Conservation (phyloP, 2,888 invertebrate genomes). For the Nezara viridula region DNA sequence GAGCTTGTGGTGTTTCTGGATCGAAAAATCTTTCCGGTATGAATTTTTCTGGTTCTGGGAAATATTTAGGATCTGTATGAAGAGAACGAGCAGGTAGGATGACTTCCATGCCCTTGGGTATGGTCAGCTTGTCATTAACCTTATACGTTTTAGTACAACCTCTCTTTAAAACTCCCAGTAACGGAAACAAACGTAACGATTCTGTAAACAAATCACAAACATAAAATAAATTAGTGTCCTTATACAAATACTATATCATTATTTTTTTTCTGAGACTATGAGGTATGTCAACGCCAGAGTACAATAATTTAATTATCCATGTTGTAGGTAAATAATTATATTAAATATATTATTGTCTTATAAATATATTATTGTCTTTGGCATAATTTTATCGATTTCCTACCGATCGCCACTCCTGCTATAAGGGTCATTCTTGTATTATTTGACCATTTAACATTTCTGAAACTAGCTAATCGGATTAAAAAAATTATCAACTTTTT, state of each 20-base stretch:
- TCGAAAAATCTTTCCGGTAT: constrained; percentile 51
- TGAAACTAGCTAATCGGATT: no score
- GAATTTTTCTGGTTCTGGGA: constrained; percentile 55
- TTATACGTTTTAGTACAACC: constrained; percentile 43
- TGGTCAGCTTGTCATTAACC: constrained; percentile 25
- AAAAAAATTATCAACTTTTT: no score
- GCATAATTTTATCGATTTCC: no score
- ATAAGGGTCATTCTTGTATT: no score
- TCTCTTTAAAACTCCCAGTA: constrained; percentile 49
- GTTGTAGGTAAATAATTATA: no score
- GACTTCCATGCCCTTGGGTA: constrained; percentile 32
- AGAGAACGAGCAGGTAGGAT: not conserved
- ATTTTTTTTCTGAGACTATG: no score
- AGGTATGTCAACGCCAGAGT: no score
- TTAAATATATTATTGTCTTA: no score
- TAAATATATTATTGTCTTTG: no score
- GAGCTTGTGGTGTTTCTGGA: not conserved
- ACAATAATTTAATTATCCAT: no score
- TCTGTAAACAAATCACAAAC: constrained; percentile 24
- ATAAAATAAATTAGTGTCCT: not conserved
- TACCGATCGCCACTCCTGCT: no score
- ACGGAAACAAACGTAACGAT: constrained; percentile 32
- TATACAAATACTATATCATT: not conserved
- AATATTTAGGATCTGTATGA: constrained; percentile 53
- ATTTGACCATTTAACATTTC: no score